phyloP scores from a whole-genome alignment of 2,113 vertebrate genomes.

The Malurus cyaneus region DNA sequence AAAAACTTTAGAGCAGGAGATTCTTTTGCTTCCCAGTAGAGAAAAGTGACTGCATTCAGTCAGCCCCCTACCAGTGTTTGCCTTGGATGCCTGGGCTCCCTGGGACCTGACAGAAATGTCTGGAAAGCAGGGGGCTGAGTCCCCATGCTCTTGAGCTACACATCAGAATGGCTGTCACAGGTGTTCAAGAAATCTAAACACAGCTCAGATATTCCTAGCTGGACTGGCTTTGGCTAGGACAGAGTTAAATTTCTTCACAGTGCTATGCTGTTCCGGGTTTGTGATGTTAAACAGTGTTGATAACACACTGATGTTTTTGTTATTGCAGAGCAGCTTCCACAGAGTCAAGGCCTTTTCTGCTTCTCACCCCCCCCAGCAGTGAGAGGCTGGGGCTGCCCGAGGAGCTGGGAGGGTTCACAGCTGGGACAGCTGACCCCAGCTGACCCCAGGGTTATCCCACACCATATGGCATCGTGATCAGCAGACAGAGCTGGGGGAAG shows the following conservation, averaged over 20 bases:
- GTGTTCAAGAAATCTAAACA: neutral
- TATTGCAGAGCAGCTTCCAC: neutral
- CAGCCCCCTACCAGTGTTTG: neutral
- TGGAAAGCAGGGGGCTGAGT: neutral
- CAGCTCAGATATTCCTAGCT: neutral
- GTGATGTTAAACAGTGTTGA: neutral
- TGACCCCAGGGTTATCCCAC: neutral
- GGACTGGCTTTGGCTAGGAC: neutral
- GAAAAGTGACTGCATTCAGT: neutral
- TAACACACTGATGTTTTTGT: neutral
- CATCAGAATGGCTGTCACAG: neutral
- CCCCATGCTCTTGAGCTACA: neutral
- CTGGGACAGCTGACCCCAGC: neutral
- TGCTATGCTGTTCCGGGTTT: neutral
- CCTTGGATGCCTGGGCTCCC: neutral
- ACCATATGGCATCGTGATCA: accelerated
- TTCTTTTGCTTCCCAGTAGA: neutral
- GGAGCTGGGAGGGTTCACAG: neutral
- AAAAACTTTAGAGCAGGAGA: neutral
- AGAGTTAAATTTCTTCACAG: neutral
- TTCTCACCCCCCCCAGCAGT: accelerated
- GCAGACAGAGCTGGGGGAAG: neutral
- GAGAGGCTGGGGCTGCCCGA: neutral
- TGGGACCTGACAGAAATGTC: neutral
- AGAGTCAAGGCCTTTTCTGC: neutral